Evolutionary conservation across 2,888 invertebrate species (phyloP).

Genomic region (Phymatocera aterrima): DNA sequence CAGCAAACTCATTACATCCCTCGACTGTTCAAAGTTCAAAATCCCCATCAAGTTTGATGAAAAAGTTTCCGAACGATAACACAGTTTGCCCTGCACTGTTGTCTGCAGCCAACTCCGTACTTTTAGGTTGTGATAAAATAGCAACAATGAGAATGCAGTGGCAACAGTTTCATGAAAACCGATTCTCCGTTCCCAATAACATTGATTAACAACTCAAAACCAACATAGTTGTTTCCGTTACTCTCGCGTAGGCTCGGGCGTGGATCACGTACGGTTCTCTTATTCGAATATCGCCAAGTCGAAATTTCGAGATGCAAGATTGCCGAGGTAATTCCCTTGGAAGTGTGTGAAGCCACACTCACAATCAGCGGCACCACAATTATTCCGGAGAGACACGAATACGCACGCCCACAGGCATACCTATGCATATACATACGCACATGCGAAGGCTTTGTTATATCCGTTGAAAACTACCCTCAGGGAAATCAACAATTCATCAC

Average conservation of each 20-base stretch:
- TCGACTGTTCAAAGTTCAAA: background rate
- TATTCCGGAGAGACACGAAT: background rate
- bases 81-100: background rate
- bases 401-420: too few species aligned
- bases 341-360: background rate
- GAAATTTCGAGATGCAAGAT: background rate
- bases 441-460: background rate
- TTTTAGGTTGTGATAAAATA: too few species aligned
- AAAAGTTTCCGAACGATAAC: background rate
- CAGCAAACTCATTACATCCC: background rate
- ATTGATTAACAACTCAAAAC: too few species aligned
- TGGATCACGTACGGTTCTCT: background rate
- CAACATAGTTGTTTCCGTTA: background rate
- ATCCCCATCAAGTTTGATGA: background rate
- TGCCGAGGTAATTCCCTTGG: background rate
- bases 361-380: background rate
- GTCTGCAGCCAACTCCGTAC: background rate
- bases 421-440: constrained; percentile 2
- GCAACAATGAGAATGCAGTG: too few species aligned
- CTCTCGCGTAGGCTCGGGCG: background rate
- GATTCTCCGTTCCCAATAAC: too few species aligned
- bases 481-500: background rate
- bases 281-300: background rate
- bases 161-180: too few species aligned
- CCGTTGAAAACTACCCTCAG: background rate